phyloP scores from a whole-genome alignment of 2,888 invertebrate genomes.

The Dicyrtoma fusca region DNA sequence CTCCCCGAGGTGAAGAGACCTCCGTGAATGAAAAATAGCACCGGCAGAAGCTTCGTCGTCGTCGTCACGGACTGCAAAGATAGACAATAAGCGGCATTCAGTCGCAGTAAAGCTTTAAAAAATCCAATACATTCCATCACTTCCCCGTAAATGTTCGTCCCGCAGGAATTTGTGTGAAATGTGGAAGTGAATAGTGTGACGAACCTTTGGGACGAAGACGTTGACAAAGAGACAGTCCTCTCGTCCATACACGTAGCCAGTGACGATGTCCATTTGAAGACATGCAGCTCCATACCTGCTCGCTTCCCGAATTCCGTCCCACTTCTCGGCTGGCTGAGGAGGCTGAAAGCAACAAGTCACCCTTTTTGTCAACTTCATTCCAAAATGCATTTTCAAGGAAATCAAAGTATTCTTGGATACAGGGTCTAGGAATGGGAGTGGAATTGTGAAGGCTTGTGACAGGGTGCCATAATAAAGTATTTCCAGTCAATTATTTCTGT shows the following conservation, averaged over 20 bases:
- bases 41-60: slow-evolving; percentile 5
- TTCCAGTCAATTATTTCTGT: no score
- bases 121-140: neutral
- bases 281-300: slow-evolving; percentile 40
- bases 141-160: neutral
- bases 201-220: slow-evolving; percentile 32
- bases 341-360: slow-evolving; percentile 34
- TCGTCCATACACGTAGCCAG: slow-evolving; percentile 28
- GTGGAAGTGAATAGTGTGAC: neutral
- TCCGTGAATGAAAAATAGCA: slow-evolving; percentile 32
- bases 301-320: slow-evolving; percentile 45
- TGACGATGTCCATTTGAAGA: slow-evolving; percentile 41
- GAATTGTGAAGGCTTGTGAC: no score
- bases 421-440: no score
- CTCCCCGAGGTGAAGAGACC: slow-evolving; percentile 30
- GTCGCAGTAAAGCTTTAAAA: neutral
- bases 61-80: slow-evolving; percentile 4
- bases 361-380: neutral
- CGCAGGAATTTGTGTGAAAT: neutral
- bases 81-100: neutral
- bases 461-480: no score
- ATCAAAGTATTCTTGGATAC: no score
- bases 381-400: neutral
- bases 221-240: slow-evolving; percentile 33
- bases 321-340: slow-evolving; percentile 40